Evolutionary conservation across 1,140 invertebrate species (phyloP).

Genomic region (Oryctes rhinoceros): DNA sequence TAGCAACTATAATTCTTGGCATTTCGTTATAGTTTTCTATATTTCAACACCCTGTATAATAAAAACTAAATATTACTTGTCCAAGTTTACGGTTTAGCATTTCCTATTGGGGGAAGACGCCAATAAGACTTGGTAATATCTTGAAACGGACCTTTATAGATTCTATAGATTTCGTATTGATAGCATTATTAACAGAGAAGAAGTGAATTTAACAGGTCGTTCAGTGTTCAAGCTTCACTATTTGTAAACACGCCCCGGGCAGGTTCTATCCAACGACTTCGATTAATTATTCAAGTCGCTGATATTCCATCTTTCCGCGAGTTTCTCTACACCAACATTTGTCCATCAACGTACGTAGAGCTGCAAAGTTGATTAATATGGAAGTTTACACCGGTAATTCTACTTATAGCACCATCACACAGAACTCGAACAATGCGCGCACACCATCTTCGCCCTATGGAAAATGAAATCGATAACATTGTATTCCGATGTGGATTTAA

Average conservation of each 20-base stretch:
- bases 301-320: not conserved
- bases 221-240: not conserved
- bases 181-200: too few species aligned
- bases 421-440: not conserved
- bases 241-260: not conserved
- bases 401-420: not conserved
- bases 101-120: too few species aligned
- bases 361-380: conserved; percentile 20
- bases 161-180: too few species aligned
- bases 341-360: not conserved
- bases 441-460: not conserved
- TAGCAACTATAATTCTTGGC: too few species aligned
- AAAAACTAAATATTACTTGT: too few species aligned
- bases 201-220: too few species aligned
- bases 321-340: not conserved
- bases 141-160: too few species aligned
- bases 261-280: not conserved
- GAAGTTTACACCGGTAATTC: conserved; percentile 5
- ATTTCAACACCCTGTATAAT: too few species aligned
- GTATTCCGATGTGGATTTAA: not conserved
- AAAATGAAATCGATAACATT: not conserved
- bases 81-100: too few species aligned
- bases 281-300: not conserved
- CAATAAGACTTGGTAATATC: too few species aligned
- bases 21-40: too few species aligned